Conservation (phyloP, 1,140 invertebrate species). For the Zaprionus davidi region DNA sequence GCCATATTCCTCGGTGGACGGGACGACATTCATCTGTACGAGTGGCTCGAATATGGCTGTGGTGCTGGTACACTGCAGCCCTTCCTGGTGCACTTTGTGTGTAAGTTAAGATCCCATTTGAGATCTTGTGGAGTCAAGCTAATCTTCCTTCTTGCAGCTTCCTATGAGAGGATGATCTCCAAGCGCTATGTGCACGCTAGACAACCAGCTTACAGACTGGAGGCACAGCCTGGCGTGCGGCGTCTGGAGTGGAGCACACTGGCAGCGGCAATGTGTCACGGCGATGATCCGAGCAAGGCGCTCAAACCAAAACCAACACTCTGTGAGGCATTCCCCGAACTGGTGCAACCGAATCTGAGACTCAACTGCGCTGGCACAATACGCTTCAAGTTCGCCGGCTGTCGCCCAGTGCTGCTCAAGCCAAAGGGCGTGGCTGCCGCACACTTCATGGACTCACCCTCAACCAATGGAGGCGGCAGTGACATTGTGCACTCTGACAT, state of each 20-base stretch:
- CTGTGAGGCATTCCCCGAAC: constrained; percentile 64
- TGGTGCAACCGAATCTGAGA: constrained; percentile 66
- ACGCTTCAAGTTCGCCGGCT: constrained; percentile 80
- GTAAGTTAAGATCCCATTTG: constrained; percentile 25
- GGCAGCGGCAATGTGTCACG: constrained; percentile 82
- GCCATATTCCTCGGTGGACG: constrained; percentile 70
- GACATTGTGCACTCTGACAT: constrained; percentile 64
- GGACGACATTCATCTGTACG: constrained; percentile 80
- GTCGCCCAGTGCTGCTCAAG: constrained; percentile 72
- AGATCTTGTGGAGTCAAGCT: background rate
- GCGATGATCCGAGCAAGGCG: constrained; percentile 77
- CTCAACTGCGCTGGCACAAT: constrained; percentile 73
- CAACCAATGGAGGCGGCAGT: constrained; percentile 37
- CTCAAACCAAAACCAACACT: constrained; percentile 71
- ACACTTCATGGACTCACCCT: constrained; percentile 37
- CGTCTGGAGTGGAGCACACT: constrained; percentile 76
- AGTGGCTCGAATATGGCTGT: constrained; percentile 78
- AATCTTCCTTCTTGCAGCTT: constrained; percentile 16
- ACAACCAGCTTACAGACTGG: constrained; percentile 52
- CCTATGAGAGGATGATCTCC: constrained; percentile 51
- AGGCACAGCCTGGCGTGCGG: constrained; percentile 69
- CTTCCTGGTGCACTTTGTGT: constrained; percentile 68
- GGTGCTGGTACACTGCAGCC: constrained; percentile 71
- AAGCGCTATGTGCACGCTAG: constrained; percentile 39
- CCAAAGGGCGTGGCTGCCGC: constrained; percentile 43